Base-by-base conservation (phyloP, 2,113 vertebrate genomes). In the Cyprichromis sp. region DNA sequence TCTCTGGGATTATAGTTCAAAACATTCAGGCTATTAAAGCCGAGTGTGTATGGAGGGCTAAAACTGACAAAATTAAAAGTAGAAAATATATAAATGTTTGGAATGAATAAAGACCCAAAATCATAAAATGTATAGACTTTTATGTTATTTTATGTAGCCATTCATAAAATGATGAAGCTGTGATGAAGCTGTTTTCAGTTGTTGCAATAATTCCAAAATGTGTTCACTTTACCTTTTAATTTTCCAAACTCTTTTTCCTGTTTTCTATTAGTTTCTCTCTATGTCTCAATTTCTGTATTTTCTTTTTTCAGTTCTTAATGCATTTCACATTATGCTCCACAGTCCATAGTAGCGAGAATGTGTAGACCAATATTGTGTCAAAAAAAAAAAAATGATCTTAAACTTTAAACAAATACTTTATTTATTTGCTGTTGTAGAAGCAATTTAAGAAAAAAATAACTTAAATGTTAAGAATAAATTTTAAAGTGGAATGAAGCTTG, bases 1-100 rank as follows among this genome's bases (percentile, higher is more conserved):
- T 95, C 95, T 96, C 38, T 76, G 71, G 24, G 42, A 76, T 86
- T 81, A 36, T 24, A 85, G 80, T 83, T 91, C 81, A 29, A 85
- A 90, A 88, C 80, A 86, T 47, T 73, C 68, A 73, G 21, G 68
- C 40, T 45, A 26, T 73, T 17, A 73, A n/a, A 78, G 26, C 26
- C 2, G 45, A 31, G 26, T 34, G 10, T 52, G 45, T 78, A 19
- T 9, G 73, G 26, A 52, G 26, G 45, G 45, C 5, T 34, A 50
- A 78, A 78, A 3, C 45, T 78, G 73, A 11, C 73, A 13, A 78
- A 52, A 78, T 78, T 78, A 52, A 52, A 52, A 34, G 7, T 29
- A 52, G 47, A 10, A 31, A 78, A n/a, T 47, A 50, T n/a, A 78
- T 78, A 52, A 52, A 78, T 78, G 7, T 13, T 31, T 52, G 9